Evolutionary conservation across 2,888 invertebrate species (phyloP), one percentile per base, ranked within the genome.

Genomic region (Ophion ellenae): DNA sequence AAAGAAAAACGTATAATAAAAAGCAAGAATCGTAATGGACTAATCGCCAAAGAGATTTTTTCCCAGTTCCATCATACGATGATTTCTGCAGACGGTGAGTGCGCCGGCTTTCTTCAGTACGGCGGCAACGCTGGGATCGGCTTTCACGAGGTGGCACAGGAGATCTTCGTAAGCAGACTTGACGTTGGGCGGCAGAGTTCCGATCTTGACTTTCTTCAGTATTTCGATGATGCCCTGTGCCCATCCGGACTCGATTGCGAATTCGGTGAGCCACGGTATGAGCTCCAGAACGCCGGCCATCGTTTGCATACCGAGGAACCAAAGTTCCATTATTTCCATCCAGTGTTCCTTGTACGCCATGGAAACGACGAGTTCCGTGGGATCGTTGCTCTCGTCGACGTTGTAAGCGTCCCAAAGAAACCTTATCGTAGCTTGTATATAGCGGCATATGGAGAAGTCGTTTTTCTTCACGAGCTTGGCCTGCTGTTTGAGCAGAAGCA

Each of bases 231-330:
- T 98, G 14, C 98, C 98, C 92, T 97, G 97, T 4, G 97, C 97
- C 98, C 98, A 98, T n/a, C 98, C 98, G 92, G 98, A 98, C 91
- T 98, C 98, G 85, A 98, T 96, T 5, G 98, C 97, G 94, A 98
- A 98, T 91, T 98, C 98, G 0, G 97, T 97, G 86, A 98, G 96
- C 98, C 98, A 98, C 4, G 98, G 97, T 86, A 98, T 96, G 85
- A 96, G 95, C 24, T 97, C 96, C 63, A 98, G 94, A 0, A 98
- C 96, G 53, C 97, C 96, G 91, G 97, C 96, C 95, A 98, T 97
- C 1, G 98, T 98, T 93, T 98, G 98, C 98, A 98, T 98, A 32
- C 98, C 98, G 86, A 98, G 95, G 94, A 98, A 98, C 98, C 98
- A 98, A 17, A 98, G 94, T 92, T 98, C 98, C 93, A 97, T 97